These are phyloP conservation scores for Perca fluviatilis DNA, from an alignment of 2,113 vertebrate species.

Conservation along the genomic window DNA sequence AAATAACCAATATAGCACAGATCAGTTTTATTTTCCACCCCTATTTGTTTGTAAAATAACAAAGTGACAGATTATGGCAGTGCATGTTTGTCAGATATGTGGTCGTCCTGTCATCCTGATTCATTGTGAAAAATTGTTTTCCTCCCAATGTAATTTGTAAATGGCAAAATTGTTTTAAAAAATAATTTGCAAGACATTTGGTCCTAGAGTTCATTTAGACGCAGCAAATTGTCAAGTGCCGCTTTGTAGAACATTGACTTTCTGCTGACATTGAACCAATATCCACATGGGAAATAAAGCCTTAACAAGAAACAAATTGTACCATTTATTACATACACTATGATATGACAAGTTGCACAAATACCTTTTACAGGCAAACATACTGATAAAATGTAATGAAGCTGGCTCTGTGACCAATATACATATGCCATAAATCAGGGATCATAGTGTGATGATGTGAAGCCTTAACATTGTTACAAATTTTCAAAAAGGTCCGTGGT, in stretches of 20 bases:
- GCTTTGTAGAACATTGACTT: background rate
- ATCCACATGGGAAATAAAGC: background rate
- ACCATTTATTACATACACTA: background rate
- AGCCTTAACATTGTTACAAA: slow-evolving; percentile 23
- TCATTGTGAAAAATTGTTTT: background rate
- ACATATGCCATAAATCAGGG: background rate
- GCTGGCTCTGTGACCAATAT: background rate
- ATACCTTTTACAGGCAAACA: background rate
- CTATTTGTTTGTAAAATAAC: background rate
- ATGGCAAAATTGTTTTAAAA: background rate
- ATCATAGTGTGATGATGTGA: background rate
- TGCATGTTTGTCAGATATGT: background rate
- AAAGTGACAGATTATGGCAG: background rate
- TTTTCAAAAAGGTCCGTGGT: slow-evolving; percentile 48
- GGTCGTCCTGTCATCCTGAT: background rate
- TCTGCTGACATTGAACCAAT: slow-evolving; percentile 1
- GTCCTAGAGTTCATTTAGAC: background rate
- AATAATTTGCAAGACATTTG: background rate
- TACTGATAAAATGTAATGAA: background rate
- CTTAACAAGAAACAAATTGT: background rate
- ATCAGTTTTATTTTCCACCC: background rate
- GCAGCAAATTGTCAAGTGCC: background rate
- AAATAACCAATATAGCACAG: no score
- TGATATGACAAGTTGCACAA: slow-evolving; percentile 2
- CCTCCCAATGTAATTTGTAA: background rate